phyloP scores from a whole-genome alignment of 1,140 invertebrate species.

The Orius laevigatus region DNA sequence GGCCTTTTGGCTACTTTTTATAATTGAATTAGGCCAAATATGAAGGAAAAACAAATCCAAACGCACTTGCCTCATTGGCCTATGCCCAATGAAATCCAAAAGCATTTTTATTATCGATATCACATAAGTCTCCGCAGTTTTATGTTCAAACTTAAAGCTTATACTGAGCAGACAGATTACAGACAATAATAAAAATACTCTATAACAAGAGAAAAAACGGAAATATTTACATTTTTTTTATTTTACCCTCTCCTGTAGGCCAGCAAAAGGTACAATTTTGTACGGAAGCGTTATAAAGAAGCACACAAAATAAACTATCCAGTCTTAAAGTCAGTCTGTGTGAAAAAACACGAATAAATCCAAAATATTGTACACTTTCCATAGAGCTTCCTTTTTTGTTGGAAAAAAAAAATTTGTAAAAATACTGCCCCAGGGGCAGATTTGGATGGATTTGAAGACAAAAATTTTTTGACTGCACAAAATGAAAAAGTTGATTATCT shows the following conservation, averaged over 20 bases:
- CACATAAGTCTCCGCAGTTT: background rate
- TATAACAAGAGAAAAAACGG: slow-evolving; percentile 1
- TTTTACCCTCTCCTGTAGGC: slow-evolving; percentile 6
- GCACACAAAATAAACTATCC: slow-evolving; percentile 8
- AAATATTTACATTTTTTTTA: slow-evolving; percentile 1
- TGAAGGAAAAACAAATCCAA: no score
- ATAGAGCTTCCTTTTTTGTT: background rate
- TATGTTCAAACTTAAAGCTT: background rate
- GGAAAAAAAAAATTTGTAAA: no score
- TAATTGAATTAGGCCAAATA: no score
- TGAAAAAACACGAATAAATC: no score
- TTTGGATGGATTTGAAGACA: no score
- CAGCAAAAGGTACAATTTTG: slow-evolving; percentile 8
- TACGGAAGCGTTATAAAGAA: no score
- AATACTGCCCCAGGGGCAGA: no score
- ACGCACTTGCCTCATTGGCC: background rate
- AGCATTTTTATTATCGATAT: slow-evolving; percentile 6
- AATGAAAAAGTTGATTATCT: no score
- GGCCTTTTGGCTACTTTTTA: no score
- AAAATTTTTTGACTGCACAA: no score
- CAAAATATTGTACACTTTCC: background rate
- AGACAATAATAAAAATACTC: no score
- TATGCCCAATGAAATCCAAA: no score
- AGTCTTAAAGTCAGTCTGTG: slow-evolving; percentile 7
- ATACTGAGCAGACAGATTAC: slow-evolving; percentile 4